Base-by-base conservation (phyloP, 2,113 vertebrate species). In the Phrynosoma platyrhinos region DNA sequence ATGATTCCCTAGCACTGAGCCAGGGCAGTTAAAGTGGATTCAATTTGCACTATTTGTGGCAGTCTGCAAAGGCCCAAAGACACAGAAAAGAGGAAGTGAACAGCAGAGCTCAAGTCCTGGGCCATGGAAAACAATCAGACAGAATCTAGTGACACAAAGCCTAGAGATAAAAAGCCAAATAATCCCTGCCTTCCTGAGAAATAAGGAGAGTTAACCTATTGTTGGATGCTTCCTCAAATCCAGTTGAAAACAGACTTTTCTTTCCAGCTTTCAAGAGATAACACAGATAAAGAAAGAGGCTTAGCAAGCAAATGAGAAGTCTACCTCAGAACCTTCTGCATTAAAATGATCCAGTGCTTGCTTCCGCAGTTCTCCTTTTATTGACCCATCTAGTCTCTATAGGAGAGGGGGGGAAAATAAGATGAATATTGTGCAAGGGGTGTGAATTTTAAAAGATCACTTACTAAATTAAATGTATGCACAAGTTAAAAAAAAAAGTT, bases 271-370 rank as follows among this genome's bases (percentile, higher is more conserved):
- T 25, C 66, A 27, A 27, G 58, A 71, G 81, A 62, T 18, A 62
- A 62, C 58, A 87, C 80, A 91, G 52, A 36, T 27, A 71, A 80
- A 72, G 47, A 25, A 79, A 32, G 13, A 82, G 32, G 1, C 72
- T 30, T 72, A 16, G 5, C 3, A 52, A 83, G n/a, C 16, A 47
- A n/a, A 69, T 64, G 32, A 81, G 8, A 21, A 58, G 82, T 87
- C 86, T 95, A 99, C 99, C 97, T 99, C 99, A 87, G 99, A 99
- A 89, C 97, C 98, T 90, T 99, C 99, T 9, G 99, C 98, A 93
- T 99, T 99, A 94, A 99, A 99, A 96, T 99, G 99, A 96, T 99
- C 99, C 92, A 99, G 91, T 0, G 99, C 99, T 95, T 99, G 99
- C 89, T 98, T 99, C 91, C 99, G 98, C 96, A 99, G 96, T 94